These are phyloP conservation scores for Phragmatobia fuliginosa DNA, from an alignment of 2,888 invertebrate species.

Conservation along the genomic window DNA sequence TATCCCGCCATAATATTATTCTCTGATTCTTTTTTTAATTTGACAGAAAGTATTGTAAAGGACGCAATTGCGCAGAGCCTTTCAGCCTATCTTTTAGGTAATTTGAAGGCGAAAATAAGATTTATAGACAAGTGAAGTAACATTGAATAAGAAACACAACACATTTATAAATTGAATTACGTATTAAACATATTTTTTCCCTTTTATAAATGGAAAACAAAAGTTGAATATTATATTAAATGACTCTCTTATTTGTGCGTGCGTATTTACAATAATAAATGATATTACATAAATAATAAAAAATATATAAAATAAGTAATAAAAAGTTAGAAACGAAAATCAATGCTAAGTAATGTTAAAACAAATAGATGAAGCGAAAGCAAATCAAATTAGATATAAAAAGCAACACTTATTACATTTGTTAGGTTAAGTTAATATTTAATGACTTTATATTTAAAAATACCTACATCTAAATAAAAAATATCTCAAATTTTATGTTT, in stretches of 20 bases:
- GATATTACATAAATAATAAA: background rate
- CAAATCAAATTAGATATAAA: constrained; percentile 18
- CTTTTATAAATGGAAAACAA: background rate
- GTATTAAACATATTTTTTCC: background rate
- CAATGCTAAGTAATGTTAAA: background rate
- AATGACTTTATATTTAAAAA: background rate
- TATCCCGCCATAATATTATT: background rate
- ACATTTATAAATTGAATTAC: background rate
- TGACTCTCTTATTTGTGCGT: background rate
- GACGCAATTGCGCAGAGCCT: background rate
- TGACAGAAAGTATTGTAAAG: background rate
- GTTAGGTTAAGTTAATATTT: background rate
- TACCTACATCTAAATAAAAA: constrained; percentile 4
- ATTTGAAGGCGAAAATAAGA: background rate
- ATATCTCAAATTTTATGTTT: background rate
- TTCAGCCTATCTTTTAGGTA: background rate
- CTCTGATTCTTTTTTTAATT: background rate
- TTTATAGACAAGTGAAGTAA: background rate
- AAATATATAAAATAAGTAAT: background rate
- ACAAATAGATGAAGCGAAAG: constrained; percentile 37
- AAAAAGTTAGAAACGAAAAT: background rate
- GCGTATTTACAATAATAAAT: background rate
- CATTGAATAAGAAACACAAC: background rate
- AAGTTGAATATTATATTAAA: background rate
- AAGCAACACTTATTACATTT: background rate